phyloP scores from a whole-genome alignment of 2,888 invertebrate species.

The Entomobrya proxima region DNA sequence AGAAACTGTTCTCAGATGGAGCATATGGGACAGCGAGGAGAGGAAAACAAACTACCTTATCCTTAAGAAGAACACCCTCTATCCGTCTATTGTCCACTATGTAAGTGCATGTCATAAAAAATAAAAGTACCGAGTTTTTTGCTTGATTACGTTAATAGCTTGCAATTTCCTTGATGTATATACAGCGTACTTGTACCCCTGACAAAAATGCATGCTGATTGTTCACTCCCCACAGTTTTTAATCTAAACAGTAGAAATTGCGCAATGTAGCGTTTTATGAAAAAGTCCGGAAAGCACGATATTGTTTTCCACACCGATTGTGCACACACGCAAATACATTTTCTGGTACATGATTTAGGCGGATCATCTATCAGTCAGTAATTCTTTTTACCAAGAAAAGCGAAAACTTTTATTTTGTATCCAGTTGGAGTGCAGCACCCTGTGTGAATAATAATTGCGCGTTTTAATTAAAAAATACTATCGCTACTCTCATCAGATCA shows the following conservation, averaged over 20 bases:
- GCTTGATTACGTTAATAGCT: background rate
- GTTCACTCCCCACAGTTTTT: background rate
- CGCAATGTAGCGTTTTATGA: background rate
- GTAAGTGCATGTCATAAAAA: constrained; percentile 59
- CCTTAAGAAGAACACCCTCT: constrained; percentile 78
- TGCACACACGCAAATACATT: constrained; percentile 45
- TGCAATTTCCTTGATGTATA: background rate
- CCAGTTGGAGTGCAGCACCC: background rate
- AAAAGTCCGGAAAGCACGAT: background rate
- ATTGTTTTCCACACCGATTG: constrained; percentile 22
- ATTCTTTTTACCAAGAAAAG: constrained; percentile 36
- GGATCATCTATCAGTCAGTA: constrained; percentile 62
- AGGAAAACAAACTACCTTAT: constrained; percentile 88
- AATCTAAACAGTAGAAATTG: background rate
- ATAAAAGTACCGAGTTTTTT: background rate
- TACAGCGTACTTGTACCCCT: background rate
- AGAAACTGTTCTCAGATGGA: constrained; percentile 85
- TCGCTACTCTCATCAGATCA: constrained; percentile 38
- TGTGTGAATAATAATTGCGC: constrained; percentile 45
- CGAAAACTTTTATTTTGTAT: background rate
- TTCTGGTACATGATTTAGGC: constrained; percentile 68
- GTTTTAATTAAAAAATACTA: constrained; percentile 64
- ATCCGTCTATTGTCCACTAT: constrained; percentile 77
- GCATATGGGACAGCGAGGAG: constrained; percentile 92
- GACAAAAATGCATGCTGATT: background rate